Base-by-base conservation (phyloP, 2,797 vertebrate species). In the Sebastolobus alascanus region DNA sequence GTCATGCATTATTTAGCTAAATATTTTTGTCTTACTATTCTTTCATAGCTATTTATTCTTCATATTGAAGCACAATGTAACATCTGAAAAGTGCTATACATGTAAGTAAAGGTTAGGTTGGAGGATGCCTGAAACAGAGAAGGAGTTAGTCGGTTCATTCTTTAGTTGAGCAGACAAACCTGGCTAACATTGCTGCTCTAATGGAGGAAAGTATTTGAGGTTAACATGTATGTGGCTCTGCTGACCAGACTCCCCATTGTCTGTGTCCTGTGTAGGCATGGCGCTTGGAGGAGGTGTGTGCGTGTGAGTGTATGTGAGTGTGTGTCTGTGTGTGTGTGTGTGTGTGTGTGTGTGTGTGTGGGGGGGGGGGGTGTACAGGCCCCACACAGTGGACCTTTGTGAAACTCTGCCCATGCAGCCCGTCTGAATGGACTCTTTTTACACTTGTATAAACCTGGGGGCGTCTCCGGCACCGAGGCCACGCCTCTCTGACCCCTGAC, bases 361-460 rank as follows among this genome's bases (percentile, higher is more conserved):
- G 2, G 5, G 35, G 37, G 61, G 38, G 83, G 75, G 85, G 87
- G 78, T 63, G 84, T 78, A 75, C 65, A 81, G 90, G 86, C 88
- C 90, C 87, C 93, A 94, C 93, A 95, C 93, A 95, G 92, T 94
- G 88, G 93, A 95, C 91, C 94, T 95, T 95, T 96, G 95, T 95
- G 92, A 95, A 95, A 93, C 92, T 92, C 79, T 91, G 92, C 84
- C 90, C 89, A 89, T 90, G 92, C 91, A 91, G 87, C 87, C 87
- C 40, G 37, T 79, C 87, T 96, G 94, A 96, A 96, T 96, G 90
- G 94, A 90, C 88, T 95, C 94, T 95, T 96, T 96, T 95, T 95
- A 94, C 93, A 95, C 93, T 95, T 95, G 93, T 95, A 94, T 96
- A 96, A 95, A 96, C 95, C 94, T 94, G 91, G 90, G 93, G 94